phyloP scores from a whole-genome alignment of 2,797 vertebrate species.

The Ptychadena robeensis region DNA sequence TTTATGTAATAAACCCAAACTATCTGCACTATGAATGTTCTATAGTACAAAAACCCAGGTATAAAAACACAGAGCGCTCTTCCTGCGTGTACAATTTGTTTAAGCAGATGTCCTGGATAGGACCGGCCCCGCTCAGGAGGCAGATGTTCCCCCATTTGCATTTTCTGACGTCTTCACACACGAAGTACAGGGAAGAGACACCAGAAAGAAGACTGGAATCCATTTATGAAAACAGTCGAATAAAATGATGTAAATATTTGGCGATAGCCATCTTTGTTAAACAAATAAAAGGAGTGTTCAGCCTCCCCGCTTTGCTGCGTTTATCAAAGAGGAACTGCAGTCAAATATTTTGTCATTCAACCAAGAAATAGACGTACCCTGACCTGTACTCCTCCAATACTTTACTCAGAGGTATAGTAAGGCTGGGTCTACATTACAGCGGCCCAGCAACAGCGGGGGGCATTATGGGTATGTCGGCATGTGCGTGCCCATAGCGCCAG shows the following conservation, averaged over 20 bases:
- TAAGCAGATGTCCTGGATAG: background rate
- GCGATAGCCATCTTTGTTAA: slow-evolving; percentile 14
- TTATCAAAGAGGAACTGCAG: slow-evolving; percentile 17
- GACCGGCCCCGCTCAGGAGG: background rate
- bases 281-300: background rate
- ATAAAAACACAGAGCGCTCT: background rate
- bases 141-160: slow-evolving; percentile 32
- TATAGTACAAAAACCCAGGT: too few species aligned
- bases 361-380: background rate
- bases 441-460: too few species aligned
- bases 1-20: too few species aligned
- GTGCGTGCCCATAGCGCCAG: too few species aligned
- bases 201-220: background rate
- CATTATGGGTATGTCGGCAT: too few species aligned
- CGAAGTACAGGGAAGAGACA: background rate
- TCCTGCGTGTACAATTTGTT: slow-evolving; percentile 1
- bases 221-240: background rate
- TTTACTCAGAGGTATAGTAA: too few species aligned
- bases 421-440: too few species aligned
- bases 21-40: too few species aligned
- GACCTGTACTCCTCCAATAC: background rate
- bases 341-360: background rate
- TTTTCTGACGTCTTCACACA: background rate
- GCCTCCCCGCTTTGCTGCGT: background rate
- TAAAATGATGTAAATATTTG: slow-evolving; percentile 34